These are phyloP conservation scores for Vulpes lagopus DNA, from an alignment of 2,113 vertebrate species.

Conservation along the genomic window DNA sequence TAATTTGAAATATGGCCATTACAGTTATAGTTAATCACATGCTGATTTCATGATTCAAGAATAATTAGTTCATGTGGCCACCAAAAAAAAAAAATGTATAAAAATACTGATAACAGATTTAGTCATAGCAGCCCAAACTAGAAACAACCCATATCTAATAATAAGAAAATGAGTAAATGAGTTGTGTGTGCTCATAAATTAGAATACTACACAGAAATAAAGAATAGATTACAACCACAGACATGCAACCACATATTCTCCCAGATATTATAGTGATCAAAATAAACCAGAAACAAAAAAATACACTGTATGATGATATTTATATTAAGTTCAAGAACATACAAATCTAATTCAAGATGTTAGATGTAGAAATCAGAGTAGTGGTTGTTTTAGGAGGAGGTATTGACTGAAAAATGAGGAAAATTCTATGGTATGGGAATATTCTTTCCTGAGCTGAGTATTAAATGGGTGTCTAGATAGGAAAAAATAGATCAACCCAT, in stretches of 20 bases:
- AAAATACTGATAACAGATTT: background rate
- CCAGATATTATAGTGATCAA: background rate
- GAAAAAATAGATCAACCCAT: background rate
- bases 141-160: background rate
- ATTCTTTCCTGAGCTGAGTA: background rate
- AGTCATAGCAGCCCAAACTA: background rate
- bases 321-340: background rate
- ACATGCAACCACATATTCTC: background rate
- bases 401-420: background rate
- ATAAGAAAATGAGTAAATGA: background rate
- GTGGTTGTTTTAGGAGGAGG: background rate
- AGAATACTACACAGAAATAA: background rate
- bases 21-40: background rate
- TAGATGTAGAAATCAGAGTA: background rate
- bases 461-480: background rate
- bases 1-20: background rate
- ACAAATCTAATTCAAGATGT: background rate
- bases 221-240: background rate
- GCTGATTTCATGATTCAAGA: background rate
- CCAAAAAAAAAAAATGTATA: background rate
- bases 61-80: background rate
- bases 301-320: background rate
- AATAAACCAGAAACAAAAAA: background rate
- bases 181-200: background rate
- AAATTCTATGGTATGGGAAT: background rate